Conservation (phyloP, 1,140 invertebrate genomes). For the Augochlora pura region DNA sequence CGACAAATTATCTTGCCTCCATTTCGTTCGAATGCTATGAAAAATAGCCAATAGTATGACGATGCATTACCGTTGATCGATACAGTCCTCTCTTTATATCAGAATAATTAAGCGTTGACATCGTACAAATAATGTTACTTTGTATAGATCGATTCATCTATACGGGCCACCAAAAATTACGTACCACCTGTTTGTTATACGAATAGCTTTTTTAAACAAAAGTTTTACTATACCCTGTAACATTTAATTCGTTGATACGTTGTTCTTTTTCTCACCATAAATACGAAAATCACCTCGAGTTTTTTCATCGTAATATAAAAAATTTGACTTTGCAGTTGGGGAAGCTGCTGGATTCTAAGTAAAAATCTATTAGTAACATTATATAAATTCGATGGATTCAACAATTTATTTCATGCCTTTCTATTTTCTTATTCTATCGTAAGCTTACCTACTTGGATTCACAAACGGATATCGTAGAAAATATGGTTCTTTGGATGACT, state of each 20-base stretch:
- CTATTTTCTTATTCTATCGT: not conserved
- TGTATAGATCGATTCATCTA: not conserved
- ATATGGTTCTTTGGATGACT: slow-evolving; percentile 16
- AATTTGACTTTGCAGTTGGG: no score
- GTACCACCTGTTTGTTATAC: no score
- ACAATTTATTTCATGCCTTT: not conserved
- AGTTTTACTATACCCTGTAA: no score
- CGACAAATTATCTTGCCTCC: slow-evolving; percentile 66
- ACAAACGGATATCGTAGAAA: not conserved
- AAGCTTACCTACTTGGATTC: not conserved
- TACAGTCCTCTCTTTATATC: slow-evolving; percentile 1
- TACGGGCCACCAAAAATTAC: no score
- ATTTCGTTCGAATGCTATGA: slow-evolving; percentile 39
- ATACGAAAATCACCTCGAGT: no score
- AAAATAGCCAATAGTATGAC: slow-evolving; percentile 65
- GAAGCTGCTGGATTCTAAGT: no score
- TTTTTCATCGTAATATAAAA: no score
- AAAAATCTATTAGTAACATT: no score
- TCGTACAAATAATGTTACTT: not conserved
- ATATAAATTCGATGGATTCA: no score
- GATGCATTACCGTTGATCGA: slow-evolving; percentile 45
- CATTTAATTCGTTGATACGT: no score
- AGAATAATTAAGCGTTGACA: slow-evolving; percentile 21
- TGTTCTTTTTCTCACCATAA: no score
- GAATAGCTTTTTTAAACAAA: no score